Evolutionary conservation across 2,113 vertebrate species (phyloP).

Genomic region (Protomyctophum bolini): DNA sequence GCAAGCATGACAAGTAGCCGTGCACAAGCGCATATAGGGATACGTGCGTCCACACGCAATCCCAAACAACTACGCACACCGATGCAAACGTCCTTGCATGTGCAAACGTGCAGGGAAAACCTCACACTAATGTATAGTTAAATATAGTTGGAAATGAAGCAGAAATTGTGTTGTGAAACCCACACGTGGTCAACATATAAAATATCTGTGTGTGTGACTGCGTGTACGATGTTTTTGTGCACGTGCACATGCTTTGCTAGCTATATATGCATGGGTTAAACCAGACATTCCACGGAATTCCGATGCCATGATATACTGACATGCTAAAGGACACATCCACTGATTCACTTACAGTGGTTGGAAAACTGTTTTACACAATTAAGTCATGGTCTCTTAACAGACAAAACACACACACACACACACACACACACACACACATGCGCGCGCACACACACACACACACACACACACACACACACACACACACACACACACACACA

Average conservation of each 20-base stretch:
- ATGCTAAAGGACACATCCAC: constrained; percentile 61
- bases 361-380: constrained; percentile 70
- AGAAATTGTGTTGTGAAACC: constrained; percentile 24
- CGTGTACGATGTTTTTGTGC: constrained; percentile 10
- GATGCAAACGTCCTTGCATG: background rate
- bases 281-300: constrained; percentile 52
- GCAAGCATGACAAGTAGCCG: background rate
- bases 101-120: constrained; percentile 11
- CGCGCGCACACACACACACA: background rate
- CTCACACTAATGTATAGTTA: constrained; percentile 45
- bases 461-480: background rate
- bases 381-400: constrained; percentile 67
- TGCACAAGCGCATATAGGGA: constrained; percentile 13
- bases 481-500: constrained; percentile 24
- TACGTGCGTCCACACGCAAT: constrained; percentile 26
- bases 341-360: constrained; percentile 62
- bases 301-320: constrained; percentile 48
- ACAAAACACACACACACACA: constrained; percentile 33
- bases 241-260: background rate
- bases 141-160: constrained; percentile 42
- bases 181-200: constrained; percentile 32
- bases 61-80: background rate
- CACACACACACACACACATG: constrained; percentile 3
- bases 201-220: constrained; percentile 4
- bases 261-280: constrained; percentile 31